These are phyloP conservation scores for Drosophila melanosoma DNA, from an alignment of 2,888 invertebrate species.

Conservation along the genomic window DNA sequence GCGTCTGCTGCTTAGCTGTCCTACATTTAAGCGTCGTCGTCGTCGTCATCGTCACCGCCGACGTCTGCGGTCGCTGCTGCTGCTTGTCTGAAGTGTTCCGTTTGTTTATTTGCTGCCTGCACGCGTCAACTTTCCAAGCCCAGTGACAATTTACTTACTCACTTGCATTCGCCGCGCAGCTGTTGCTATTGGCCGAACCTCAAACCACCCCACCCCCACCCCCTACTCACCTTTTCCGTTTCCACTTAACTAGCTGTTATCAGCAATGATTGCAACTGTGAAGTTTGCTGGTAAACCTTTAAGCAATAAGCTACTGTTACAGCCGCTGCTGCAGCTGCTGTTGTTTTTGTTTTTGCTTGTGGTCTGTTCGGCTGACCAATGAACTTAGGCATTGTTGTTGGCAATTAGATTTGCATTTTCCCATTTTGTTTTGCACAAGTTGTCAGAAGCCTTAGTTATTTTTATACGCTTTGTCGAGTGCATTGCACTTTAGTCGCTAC, in stretches of 20 bases:
- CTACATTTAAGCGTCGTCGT: constrained; percentile 56
- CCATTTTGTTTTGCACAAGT: constrained; percentile 50
- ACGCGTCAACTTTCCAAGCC: constrained; percentile 61
- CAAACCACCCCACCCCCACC: not conserved
- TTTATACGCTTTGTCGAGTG: constrained; percentile 21
- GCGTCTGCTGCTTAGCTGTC: constrained; percentile 61
- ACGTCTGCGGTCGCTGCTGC: constrained; percentile 15
- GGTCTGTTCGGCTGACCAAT: constrained; percentile 59
- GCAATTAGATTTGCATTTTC: constrained; percentile 63
- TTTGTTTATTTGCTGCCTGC: constrained; percentile 54
- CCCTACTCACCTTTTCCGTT: not conserved
- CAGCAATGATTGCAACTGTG: constrained; percentile 18
- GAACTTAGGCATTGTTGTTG: constrained; percentile 71
- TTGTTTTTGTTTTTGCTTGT: constrained; percentile 7
- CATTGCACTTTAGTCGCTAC: not conserved
- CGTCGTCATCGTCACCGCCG: constrained; percentile 34
- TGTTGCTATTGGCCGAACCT: constrained; percentile 2
- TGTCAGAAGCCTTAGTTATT: constrained; percentile 49
- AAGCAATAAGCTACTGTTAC: constrained; percentile 10
- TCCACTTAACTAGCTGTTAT: constrained; percentile 9
- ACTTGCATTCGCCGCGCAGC: constrained; percentile 45
- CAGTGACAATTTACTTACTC: constrained; percentile 64
- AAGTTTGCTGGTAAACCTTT: constrained; percentile 14
- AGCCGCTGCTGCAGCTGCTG: constrained; percentile 1
- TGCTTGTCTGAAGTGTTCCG: constrained; percentile 53